phyloP scores from a whole-genome alignment of 2,888 invertebrate species.

The Philopedon plagiatum region DNA sequence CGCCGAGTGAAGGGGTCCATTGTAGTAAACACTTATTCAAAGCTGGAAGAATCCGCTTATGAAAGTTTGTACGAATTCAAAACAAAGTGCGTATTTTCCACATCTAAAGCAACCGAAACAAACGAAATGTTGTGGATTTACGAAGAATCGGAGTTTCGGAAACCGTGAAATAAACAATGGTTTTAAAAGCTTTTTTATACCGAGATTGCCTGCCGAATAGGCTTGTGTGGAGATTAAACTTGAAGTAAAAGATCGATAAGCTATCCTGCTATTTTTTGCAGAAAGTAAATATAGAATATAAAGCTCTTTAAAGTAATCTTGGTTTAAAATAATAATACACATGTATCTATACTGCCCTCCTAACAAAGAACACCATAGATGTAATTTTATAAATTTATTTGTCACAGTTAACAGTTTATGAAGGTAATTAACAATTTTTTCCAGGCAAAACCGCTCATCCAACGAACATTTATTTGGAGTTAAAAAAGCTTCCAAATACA shows the following conservation, averaged over 20 bases:
- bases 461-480: no score
- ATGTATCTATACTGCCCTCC: no score
- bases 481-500: no score
- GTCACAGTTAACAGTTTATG: no score
- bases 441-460: no score
- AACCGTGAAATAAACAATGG: constrained; percentile 4
- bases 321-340: no score
- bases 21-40: not conserved
- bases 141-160: not conserved
- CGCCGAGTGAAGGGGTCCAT: no score
- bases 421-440: no score
- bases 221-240: not conserved
- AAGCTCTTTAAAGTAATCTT: no score
- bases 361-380: no score
- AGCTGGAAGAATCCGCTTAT: not conserved
- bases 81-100: constrained; percentile 1
- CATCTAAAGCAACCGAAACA: not conserved
- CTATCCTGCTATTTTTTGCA: not conserved
- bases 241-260: not conserved
- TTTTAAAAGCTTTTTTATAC: not conserved
- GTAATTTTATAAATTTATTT: no score
- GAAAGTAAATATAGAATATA: no score
- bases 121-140: not conserved
- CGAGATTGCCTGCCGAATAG: constrained; percentile 1
- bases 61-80: not conserved